Evolutionary conservation across 2,113 vertebrate genomes (phyloP).

Genomic region (Tragelaphus scriptus): DNA sequence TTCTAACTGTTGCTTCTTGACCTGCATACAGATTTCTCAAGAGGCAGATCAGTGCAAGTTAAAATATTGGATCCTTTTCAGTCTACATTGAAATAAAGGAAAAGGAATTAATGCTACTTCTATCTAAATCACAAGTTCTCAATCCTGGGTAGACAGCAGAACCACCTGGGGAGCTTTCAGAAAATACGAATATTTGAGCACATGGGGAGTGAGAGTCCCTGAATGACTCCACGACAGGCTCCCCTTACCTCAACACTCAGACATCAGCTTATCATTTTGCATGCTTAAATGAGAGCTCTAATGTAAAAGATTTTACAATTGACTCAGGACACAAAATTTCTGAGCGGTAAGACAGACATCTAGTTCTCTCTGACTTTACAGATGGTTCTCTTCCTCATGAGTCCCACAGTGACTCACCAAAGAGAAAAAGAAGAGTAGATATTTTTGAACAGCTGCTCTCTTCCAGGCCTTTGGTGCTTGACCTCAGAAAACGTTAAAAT

Average conservation of each 20-base stretch:
- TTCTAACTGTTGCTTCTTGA: no score
- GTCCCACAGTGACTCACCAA: neutral
- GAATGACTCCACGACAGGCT: no score
- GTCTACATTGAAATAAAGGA: neutral
- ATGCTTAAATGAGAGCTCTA: neutral
- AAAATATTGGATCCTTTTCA: neutral
- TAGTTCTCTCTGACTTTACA: neutral
- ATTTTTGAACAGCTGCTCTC: neutral
- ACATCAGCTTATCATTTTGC: neutral
- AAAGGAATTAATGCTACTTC: neutral
- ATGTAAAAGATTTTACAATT: neutral
- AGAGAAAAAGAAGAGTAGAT: neutral
- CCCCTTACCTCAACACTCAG: neutral
- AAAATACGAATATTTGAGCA: neutral
- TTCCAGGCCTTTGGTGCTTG: neutral
- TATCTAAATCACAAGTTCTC: neutral
- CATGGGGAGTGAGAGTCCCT: neutral
- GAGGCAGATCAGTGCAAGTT: neutral
- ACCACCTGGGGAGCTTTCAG: neutral
- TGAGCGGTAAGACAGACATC: neutral
- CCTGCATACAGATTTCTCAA: no score
- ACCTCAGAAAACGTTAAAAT: neutral
- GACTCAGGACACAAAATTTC: neutral
- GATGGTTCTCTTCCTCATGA: fast-evolving
- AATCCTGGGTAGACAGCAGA: neutral